These are phyloP conservation scores for Lapara coniferarum DNA, from an alignment of 2,888 invertebrate species.

Conservation along the genomic window DNA sequence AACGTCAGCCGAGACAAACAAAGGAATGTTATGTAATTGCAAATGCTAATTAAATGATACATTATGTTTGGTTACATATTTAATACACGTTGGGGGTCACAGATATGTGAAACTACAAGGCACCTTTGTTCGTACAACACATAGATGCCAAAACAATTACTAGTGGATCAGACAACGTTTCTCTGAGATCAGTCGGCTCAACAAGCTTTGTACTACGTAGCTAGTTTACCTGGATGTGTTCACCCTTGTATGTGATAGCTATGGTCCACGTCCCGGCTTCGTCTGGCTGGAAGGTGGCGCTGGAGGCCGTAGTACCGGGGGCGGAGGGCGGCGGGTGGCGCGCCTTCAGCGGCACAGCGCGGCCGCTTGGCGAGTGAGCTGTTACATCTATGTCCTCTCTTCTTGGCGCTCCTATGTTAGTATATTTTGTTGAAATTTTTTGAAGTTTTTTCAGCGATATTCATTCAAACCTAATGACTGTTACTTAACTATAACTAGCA, in stretches of 20 bases:
- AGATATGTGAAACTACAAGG: too few relatives aligned
- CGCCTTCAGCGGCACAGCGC: conserved; percentile 83
- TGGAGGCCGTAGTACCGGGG: conserved; percentile 91
- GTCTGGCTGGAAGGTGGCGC: conserved; percentile 98
- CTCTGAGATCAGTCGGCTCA: too few relatives aligned
- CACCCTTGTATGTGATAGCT: conserved; percentile 96
- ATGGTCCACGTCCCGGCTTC: conserved; percentile 99
- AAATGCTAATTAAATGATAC: background rate
- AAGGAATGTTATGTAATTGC: too few relatives aligned
- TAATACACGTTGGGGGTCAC: too few relatives aligned
- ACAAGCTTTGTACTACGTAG: background rate
- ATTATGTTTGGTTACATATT: too few relatives aligned
- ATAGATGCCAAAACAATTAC: too few relatives aligned
- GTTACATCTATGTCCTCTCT: conserved; percentile 95
- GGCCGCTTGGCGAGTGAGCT: conserved; percentile 95
- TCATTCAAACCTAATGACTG: too few relatives aligned
- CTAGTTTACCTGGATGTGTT: conserved; percentile 89
- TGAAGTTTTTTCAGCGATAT: too few relatives aligned
- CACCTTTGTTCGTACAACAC: too few relatives aligned
- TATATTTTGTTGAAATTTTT: background rate
- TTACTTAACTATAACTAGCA: too few relatives aligned
- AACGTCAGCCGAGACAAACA: background rate
- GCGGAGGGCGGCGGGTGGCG: conserved; percentile 90
- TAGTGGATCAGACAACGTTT: too few relatives aligned
- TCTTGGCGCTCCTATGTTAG: conserved; percentile 86